These are phyloP conservation scores for Muntiacus muntjak DNA, from an alignment of 2,113 vertebrate species.

Conservation along the genomic window DNA sequence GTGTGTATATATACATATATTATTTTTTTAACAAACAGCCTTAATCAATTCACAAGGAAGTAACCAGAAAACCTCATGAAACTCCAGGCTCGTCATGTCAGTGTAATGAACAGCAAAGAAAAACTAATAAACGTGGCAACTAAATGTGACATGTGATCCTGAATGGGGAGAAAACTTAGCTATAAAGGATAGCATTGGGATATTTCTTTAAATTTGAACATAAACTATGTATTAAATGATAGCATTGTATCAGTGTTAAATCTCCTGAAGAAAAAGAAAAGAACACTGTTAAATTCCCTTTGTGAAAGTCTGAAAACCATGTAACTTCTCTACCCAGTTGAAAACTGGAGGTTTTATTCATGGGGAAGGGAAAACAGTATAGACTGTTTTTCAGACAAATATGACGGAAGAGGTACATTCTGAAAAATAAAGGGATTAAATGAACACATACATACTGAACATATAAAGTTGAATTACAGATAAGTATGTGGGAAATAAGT, in stretches of 20 bases:
- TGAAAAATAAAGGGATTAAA: constrained; percentile 9
- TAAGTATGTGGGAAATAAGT: not conserved
- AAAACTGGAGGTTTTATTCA: constrained; percentile 19
- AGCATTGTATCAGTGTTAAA: not conserved
- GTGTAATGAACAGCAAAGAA: not conserved
- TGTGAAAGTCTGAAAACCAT: not conserved
- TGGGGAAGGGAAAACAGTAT: not conserved
- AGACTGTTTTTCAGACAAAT: not conserved
- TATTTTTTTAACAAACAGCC: not conserved
- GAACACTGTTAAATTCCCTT: not conserved
- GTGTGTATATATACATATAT: not conserved
- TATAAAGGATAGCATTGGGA: not conserved
- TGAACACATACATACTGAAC: not conserved
- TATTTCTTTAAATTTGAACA: not conserved
- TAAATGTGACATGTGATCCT: not conserved
- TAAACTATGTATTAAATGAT: not conserved
- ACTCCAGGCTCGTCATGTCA: not conserved
- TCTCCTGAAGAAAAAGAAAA: not conserved
- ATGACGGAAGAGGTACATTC: not conserved
- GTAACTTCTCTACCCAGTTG: not conserved
- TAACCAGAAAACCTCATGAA: not conserved
- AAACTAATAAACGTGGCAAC: not conserved
- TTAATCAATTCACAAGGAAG: not conserved
- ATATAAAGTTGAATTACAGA: not conserved
- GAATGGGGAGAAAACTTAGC: not conserved